Evolutionary conservation across 2,113 vertebrate genomes (phyloP), one percentile per base, ranked within the genome.

Genomic region (Apodemus speciosus): DNA sequence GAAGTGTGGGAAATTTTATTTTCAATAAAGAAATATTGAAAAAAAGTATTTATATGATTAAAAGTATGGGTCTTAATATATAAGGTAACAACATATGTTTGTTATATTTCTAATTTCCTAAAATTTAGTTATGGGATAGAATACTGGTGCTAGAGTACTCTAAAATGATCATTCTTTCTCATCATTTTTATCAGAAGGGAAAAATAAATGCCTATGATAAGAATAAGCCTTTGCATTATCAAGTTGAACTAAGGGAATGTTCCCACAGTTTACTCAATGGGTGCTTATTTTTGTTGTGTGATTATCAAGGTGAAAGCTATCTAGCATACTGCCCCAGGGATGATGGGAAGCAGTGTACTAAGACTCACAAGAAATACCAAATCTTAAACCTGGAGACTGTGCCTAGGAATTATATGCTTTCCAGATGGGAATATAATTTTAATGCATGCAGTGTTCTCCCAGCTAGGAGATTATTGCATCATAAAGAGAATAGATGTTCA

Each of bases 401-500:
- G 80, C n/a, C 27, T 49, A 51, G 49, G 58, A 89, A 79, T 18
- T 6, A 32, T 53, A 18, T 69, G 32, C 38, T 75, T 90, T 91
- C 62, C 62, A 80, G 85, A 95, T 51, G 72, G 69, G 66, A 76
- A 88, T 86, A 66, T 75, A 68, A 49, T 46, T 79, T 88, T 69
- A 58, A 73, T 43, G 6, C 20, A 14, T n/a, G 27, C n/a, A 58
- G 60, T 58, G 90, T 32, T 96, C 49, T 85, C 80, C 85, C 32
- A 49, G 25, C 58, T 79, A 69, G 30, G 21, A 91, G 32, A 38
- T 60, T 64, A 71, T 76, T 72, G 75, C 62, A 43, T 89, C 66
- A 76, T 72, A 64, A 90, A 96, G 80, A 85, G 27, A 94, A 89
- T 60, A 73, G 53, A 72, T 80, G 46, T 77, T 76, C 62, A 88